phyloP scores from a whole-genome alignment of 2,888 invertebrate species.

The Ametastegia equiseti region DNA sequence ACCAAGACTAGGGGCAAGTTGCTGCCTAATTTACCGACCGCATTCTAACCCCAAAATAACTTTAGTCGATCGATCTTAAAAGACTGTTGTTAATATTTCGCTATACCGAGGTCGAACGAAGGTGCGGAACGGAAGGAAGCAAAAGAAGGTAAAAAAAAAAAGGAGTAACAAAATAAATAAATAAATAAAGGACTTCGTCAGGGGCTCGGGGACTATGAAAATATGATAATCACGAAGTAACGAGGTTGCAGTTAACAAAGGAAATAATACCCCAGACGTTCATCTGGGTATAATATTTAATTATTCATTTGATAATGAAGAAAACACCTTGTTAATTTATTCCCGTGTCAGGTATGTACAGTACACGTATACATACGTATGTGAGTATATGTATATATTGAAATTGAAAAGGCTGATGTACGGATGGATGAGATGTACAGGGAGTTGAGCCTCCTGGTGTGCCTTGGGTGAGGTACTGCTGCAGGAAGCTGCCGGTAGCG shows the following conservation, averaged over 20 bases:
- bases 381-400: neutral
- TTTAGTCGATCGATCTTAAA: slow-evolving; percentile 19
- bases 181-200: too few relatives aligned
- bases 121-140: neutral
- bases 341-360: slow-evolving; percentile 52
- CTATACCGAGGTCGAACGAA: neutral
- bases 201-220: too few relatives aligned
- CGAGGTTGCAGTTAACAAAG: too few relatives aligned
- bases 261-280: neutral
- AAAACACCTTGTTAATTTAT: slow-evolving; percentile 64
- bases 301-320: slow-evolving; percentile 51
- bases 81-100: neutral
- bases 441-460: neutral
- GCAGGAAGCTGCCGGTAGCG: slow-evolving; percentile 30
- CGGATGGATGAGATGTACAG: neutral
- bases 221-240: too few relatives aligned
- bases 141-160: neutral
- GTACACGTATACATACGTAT: too few relatives aligned
- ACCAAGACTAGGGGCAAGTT: neutral
- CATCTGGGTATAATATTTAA: neutral
- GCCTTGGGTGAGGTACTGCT: too few relatives aligned
- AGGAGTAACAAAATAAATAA: neutral
- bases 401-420: slow-evolving; percentile 25
- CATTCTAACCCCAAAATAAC: slow-evolving; percentile 4
- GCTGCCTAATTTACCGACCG: slow-evolving; percentile 22